Percentiles rank a stretch among this genome's conserved stretches.
Conservation (phyloP, 1,140 invertebrate genomes). For the Akabosia matsudoensis region DNA sequence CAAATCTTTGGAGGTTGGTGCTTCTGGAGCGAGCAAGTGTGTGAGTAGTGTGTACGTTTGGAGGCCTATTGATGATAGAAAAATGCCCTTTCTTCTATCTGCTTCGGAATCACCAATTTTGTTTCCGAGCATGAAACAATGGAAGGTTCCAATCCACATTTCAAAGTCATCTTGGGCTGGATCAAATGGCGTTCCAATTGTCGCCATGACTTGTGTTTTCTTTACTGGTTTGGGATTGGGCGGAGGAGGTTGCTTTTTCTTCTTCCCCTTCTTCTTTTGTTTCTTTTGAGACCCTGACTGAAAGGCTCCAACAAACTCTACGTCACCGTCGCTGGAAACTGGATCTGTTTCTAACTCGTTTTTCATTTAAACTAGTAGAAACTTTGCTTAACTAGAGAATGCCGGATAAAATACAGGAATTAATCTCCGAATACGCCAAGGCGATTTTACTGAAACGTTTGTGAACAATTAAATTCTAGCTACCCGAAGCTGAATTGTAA, state of each 20-base stretch:
- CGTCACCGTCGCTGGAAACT: too few species aligned
- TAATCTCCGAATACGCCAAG: too few species aligned
- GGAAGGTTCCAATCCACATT: not conserved
- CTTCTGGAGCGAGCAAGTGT: conserved; percentile 7
- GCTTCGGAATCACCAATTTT: not conserved
- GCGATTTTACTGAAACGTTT: too few species aligned
- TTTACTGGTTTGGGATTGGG: not conserved
- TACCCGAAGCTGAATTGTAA: too few species aligned
- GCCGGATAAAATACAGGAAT: too few species aligned
- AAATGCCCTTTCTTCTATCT: not conserved
- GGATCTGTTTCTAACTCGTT: too few species aligned
- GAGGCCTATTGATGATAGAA: conserved; percentile 20
- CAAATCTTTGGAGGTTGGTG: not conserved
- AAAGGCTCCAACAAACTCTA: too few species aligned
- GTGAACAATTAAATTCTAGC: too few species aligned
- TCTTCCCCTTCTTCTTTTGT: too few species aligned
- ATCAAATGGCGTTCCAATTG: conserved; percentile 11
- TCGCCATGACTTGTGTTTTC: not conserved
- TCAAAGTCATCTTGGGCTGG: conserved; percentile 20
- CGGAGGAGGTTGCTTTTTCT: not conserved
- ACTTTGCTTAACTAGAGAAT: too few species aligned
- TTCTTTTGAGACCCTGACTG: too few species aligned
- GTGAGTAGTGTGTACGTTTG: conserved; percentile 14
- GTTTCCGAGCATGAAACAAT: conserved; percentile 9
- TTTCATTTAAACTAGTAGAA: too few species aligned